Conservation (phyloP, 2,888 invertebrate species). For the Thymelicus sylvestris region DNA sequence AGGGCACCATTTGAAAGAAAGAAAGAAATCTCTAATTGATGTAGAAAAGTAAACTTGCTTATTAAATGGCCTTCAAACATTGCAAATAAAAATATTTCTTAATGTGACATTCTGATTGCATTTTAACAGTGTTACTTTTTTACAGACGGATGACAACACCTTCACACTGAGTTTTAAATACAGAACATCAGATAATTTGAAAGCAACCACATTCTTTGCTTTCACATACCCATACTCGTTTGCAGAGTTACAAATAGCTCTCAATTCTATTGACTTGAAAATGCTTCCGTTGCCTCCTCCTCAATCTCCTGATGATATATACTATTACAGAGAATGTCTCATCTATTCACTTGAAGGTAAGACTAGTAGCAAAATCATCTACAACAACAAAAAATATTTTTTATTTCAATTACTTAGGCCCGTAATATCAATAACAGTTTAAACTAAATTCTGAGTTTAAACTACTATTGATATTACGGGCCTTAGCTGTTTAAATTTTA, state of each 20-base stretch:
- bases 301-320: constrained; percentile 87
- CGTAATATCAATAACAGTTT: too few relatives aligned
- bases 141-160: constrained; percentile 88
- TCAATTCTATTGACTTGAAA: constrained; percentile 88
- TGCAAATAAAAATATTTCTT: too few relatives aligned
- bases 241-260: constrained; percentile 90
- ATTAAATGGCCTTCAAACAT: too few relatives aligned
- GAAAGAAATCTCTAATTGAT: too few relatives aligned
- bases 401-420: too few relatives aligned
- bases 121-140: constrained; percentile 41
- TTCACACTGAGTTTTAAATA: constrained; percentile 91
- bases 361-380: neutral
- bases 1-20: too few relatives aligned
- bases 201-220: constrained; percentile 92
- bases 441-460: too few relatives aligned
- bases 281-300: constrained; percentile 73
- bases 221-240: constrained; percentile 97
- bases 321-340: constrained; percentile 93
- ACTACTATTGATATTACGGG: too few relatives aligned
- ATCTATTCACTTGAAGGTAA: constrained; percentile 90
- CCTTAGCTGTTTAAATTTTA: too few relatives aligned
- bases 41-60: too few relatives aligned
- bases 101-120: too few relatives aligned
- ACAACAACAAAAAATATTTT: neutral
- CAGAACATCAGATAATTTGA: constrained; percentile 87